phyloP scores from a whole-genome alignment of 2,888 invertebrate genomes.

The Baronia brevicornis region DNA sequence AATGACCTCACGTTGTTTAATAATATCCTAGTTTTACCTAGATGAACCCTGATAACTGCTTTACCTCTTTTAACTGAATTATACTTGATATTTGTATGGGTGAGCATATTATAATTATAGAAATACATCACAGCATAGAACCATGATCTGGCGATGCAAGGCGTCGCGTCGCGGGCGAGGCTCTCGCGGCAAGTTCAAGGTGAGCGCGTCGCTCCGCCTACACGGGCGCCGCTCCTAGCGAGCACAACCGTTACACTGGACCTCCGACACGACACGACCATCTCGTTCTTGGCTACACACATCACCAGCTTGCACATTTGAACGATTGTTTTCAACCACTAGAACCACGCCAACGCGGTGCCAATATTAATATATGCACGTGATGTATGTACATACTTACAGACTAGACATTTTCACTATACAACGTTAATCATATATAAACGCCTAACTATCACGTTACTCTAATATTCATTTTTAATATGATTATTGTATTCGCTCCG shows the following conservation, averaged over 20 bases:
- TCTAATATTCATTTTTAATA: too few species aligned
- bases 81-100: constrained; percentile 15
- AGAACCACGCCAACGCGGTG: constrained; percentile 28
- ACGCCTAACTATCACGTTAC: neutral
- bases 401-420: constrained; percentile 16
- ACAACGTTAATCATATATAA: constrained; percentile 6
- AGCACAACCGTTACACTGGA: constrained; percentile 63
- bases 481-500: too few species aligned
- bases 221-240: constrained; percentile 53
- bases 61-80: constrained; percentile 16
- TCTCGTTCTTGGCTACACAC: constrained; percentile 41
- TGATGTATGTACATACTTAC: constrained; percentile 19
- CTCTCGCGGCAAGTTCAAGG: constrained; percentile 73
- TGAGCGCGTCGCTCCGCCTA: constrained; percentile 72
- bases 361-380: constrained; percentile 28
- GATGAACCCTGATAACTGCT: constrained; percentile 17
- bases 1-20: too few species aligned
- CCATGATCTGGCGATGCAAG: constrained; percentile 32
- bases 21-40: too few species aligned
- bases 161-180: constrained; percentile 33
- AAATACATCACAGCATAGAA: constrained; percentile 33
- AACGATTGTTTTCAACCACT: constrained; percentile 36
- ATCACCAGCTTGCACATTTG: constrained; percentile 40
- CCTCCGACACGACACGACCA: constrained; percentile 46
- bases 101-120: constrained; percentile 17